Percentiles rank a stretch among this genome's conserved stretches.
phyloP scores from a whole-genome alignment of 2,113 vertebrate genomes.

The Strix uralensis region DNA sequence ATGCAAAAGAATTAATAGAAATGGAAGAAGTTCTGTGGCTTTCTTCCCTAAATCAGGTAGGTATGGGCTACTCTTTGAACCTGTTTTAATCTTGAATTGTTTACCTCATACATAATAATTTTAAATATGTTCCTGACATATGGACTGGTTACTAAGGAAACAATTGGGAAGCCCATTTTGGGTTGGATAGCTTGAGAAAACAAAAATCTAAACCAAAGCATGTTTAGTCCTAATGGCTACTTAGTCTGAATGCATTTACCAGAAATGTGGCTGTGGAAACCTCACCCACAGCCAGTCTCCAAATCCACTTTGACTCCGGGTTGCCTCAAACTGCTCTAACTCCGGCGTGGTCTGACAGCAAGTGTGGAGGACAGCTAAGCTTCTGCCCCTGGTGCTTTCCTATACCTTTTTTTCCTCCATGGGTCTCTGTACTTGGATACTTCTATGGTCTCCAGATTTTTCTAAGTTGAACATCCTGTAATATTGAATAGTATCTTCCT shows the following conservation, averaged over 20 bases:
- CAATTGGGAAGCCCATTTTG: background rate
- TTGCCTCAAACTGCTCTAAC: background rate
- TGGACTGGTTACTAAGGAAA: background rate
- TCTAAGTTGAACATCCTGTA: background rate
- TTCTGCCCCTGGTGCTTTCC: background rate
- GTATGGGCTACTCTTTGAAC: background rate
- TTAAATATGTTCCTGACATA: background rate
- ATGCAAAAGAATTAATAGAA: background rate
- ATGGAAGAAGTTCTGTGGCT: background rate
- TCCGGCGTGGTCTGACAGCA: background rate
- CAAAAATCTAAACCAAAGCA: background rate
- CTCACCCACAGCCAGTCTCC: background rate
- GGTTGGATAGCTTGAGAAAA: background rate
- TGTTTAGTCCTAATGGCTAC: background rate
- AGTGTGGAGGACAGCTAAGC: background rate
- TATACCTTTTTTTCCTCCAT: background rate
- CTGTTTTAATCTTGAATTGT: background rate
- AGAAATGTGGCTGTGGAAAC: background rate
- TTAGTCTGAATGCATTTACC: background rate
- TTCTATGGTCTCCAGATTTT: background rate
- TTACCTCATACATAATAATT: background rate
- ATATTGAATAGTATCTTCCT: background rate
- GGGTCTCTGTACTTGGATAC: background rate
- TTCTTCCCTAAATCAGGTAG: background rate
- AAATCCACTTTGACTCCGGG: background rate